Base-by-base conservation (phyloP, 1,140 invertebrate species). In the Leptinotarsa undecemlineata region DNA sequence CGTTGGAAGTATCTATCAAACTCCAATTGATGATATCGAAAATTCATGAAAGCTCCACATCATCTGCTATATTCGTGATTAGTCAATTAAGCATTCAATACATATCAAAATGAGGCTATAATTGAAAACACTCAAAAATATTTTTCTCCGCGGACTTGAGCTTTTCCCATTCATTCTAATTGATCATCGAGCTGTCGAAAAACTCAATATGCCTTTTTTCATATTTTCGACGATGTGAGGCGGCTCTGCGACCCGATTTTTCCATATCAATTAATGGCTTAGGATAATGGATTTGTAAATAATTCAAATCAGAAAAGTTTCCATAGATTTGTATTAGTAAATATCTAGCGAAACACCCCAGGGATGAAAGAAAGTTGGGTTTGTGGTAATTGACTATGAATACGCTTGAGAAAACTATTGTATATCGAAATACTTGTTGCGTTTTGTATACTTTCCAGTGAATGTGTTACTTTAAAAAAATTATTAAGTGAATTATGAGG, bases 111-210 rank as follows among this genome's bases (percentile, higher is more conserved):
- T 57, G 51, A 15, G 14, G 51, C 4, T 17, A 19, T 57, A 57
- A 57, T 57, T 57, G 51, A 57, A 57, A 57, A 15, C 51, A 57
- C 51, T 57, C 51, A 57, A 57, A 57, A 57, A 57, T 57, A 57
- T 57, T 57, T 57, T 17, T 57, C 51, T 57, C n/a, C 17, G 4
- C n/a, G 17, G 51, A 17, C 51, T 17, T 57, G n/a, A 17, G 51
- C 17, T 57, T 57, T 57, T 57, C 15, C 51, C 51, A 57, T 57
- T 3, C 51, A 57, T 57, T 19, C 0, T 57, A 57, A 57, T 57
- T 57, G 51, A 57, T 57, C n/a, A 57, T 57, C 33, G 33, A 42
- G 33, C 51, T 57, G 51, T 57, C 51, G 15, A 19, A 57, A 57
- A 57, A n/a, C 15, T 57, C 51, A 57, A 57, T 57, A 57, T 57